Conservation (phyloP, 2,797 vertebrate genomes). For the Cheirogaleus major region DNA sequence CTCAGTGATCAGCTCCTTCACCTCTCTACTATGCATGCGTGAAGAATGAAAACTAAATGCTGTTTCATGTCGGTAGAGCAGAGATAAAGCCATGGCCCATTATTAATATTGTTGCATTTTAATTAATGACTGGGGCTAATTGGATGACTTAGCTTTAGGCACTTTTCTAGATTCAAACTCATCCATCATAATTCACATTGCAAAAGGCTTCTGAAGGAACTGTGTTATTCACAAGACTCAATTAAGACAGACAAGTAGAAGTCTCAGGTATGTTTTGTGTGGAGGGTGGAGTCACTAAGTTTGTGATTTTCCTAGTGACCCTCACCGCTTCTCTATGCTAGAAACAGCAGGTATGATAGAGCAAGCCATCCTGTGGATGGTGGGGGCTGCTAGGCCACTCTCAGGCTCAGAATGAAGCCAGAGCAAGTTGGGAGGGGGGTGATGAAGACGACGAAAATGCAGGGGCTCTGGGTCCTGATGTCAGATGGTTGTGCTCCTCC, state of each 20-base stretch:
- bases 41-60: background rate
- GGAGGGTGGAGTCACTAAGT: background rate
- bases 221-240: background rate
- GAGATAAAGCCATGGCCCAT: background rate
- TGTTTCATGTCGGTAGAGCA: background rate
- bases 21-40: background rate
- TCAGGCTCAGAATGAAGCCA: background rate
- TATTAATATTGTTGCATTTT: conserved; percentile 13
- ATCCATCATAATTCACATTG: background rate
- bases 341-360: no score
- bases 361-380: background rate
- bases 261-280: background rate
- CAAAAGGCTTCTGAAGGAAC: background rate
- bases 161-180: conserved; percentile 32
- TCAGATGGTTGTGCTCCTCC: background rate
- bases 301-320: background rate
- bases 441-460: background rate
- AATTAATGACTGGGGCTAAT: background rate
- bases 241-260: background rate
- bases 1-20: background rate
- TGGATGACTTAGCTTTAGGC: background rate
- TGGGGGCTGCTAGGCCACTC: no score
- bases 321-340: background rate
- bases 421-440: background rate
- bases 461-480: background rate